phyloP scores from a whole-genome alignment of 1,140 invertebrate species.

The Drepana arcuata region DNA sequence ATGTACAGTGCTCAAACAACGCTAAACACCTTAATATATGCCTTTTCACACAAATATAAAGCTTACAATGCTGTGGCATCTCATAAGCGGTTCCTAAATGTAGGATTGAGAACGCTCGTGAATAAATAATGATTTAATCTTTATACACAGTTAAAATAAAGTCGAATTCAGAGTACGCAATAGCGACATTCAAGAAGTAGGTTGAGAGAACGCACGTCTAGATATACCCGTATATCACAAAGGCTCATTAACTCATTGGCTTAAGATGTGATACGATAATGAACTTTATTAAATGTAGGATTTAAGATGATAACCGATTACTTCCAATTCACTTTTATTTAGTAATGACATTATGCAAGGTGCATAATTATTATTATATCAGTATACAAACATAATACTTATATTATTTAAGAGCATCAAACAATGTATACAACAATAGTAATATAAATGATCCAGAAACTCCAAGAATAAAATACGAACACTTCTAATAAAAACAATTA shows the following conservation, averaged over 20 bases:
- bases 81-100: constrained; percentile 53
- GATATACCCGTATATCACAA: constrained; percentile 60
- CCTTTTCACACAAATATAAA: constrained; percentile 29
- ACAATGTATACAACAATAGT: no score
- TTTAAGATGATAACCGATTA: no score
- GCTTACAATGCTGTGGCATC: constrained; percentile 33
- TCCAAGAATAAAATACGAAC: no score
- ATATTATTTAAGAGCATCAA: no score
- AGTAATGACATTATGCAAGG: constrained; percentile 1
- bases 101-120: constrained; percentile 49
- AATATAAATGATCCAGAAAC: no score
- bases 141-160: constrained; percentile 35
- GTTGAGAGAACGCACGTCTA: constrained; percentile 62
- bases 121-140: constrained; percentile 44
- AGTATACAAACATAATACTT: no score
- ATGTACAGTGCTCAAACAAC: constrained; percentile 51
- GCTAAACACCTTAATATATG: constrained; percentile 21
- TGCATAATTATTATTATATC: background rate
- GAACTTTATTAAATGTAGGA: no score
- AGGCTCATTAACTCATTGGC: constrained; percentile 55
- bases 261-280: no score
- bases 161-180: constrained; percentile 34
- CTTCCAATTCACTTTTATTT: no score
- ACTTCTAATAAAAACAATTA: no score
- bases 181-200: constrained; percentile 57